These are phyloP conservation scores for Patiria miniata DNA, from an alignment of 35 echinoderm and acorn worm species.

Conservation along the genomic window DNA sequence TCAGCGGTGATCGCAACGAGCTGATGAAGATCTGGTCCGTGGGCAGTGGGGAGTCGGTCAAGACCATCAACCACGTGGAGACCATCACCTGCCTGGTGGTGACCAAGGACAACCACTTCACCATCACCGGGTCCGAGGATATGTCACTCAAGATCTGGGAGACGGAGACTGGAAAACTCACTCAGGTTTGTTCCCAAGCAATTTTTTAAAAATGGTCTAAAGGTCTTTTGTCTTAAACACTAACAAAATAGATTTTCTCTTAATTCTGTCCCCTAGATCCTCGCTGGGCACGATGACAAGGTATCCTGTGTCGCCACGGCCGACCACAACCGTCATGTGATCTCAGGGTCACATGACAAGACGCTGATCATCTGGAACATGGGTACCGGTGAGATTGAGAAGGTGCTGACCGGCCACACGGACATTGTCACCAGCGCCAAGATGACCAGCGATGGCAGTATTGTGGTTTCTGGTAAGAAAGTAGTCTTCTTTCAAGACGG, in stretches of 20 bases:
- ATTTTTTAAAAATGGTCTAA: neutral
- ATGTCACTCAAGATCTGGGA: constrained; percentile 99
- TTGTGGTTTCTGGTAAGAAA: constrained; percentile 79
- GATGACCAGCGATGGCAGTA: constrained; percentile 90
- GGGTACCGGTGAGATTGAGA: constrained; percentile 91
- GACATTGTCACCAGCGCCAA: constrained; percentile 78
- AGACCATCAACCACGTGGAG: constrained; percentile 90
- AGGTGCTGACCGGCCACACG: constrained; percentile 85
- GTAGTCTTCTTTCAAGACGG: too few relatives aligned
- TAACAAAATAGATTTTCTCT: neutral
- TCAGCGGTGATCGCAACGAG: constrained; percentile 88
- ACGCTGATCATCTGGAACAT: constrained; percentile 94
- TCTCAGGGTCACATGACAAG: constrained; percentile 90
- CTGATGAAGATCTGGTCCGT: constrained; percentile 97
- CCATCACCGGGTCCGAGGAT: constrained; percentile 97
- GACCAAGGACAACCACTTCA: constrained; percentile 91
- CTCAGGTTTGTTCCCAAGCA: constrained; percentile 58
- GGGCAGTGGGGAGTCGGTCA: constrained; percentile 91
- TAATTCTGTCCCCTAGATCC: constrained; percentile 43
- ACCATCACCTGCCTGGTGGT: constrained; percentile 93
- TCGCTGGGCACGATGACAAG: constrained; percentile 86
- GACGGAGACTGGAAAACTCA: constrained; percentile 90
- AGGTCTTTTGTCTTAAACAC: constrained; percentile 30
- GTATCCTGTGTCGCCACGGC: constrained; percentile 87
- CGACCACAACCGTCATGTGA: constrained; percentile 94